Base-by-base conservation (phyloP, 2,888 invertebrate genomes). In the Acholoe squamosa region DNA sequence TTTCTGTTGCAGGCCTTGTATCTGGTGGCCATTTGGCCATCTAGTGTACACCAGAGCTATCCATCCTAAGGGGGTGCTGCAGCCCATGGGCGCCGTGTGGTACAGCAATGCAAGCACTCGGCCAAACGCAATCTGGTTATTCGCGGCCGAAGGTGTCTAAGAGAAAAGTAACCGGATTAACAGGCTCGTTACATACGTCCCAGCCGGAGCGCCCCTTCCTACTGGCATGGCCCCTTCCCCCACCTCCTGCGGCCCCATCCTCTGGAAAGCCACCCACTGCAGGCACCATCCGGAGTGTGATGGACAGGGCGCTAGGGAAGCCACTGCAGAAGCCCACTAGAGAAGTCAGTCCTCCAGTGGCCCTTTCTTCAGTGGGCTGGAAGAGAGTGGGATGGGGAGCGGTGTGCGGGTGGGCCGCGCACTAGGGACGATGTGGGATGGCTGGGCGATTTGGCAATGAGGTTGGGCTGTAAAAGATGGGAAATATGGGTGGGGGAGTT, bases 161-260 rank as follows among this genome's bases (percentile, higher is more conserved):
- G 80, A 80, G 80, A 80, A 80, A 80, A 80, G 80, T 80, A 80
- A 80, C 80, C 43, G 43, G 80, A 80, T 80, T 80, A 80, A 3
- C n/a, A n/a, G 43, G 33, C 22, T 80, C 80, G 80, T 80, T 80
- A 80, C 80, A 43, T 43, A 80, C 34, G 80, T 80, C 80, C 76
- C 25, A n/a, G 19, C 14, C 76, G n/a, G 28, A 3, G 76, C 76
- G 61, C 31, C 31, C 25, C 76, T 25, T 76, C 16, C 76, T 76
- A 5, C 76, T 5, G 14, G 28, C 31, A 28, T 5, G 25, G 31
- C 76, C 76, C 0, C 76, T 31, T 28, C 31, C 76, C 31, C 31
- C 76, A 3, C 10, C 76, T 31, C 31, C 76, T 31, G 16, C 5
- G 1, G 22, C 3, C 61, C 25, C 61, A 5, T 61, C 22, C 61